These are phyloP conservation scores for Bungarus multicinctus DNA, from an alignment of 2,113 vertebrate species.

Conservation along the genomic window DNA sequence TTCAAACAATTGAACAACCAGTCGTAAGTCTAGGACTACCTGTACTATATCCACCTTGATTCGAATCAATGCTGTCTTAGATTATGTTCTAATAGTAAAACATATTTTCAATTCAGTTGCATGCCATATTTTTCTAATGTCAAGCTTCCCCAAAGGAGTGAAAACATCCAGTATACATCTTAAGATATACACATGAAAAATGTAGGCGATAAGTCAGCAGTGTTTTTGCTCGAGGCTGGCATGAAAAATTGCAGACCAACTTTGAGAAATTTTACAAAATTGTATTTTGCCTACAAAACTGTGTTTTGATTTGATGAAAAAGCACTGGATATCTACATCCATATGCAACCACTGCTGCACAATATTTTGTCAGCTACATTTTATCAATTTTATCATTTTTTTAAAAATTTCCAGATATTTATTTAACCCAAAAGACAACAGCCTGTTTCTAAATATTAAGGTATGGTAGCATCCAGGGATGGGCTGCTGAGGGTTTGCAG, in stretches of 20 bases:
- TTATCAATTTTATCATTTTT: neutral
- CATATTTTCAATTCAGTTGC: accelerated
- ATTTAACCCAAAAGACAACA: neutral
- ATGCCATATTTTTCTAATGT: neutral
- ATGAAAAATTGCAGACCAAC: conserved; percentile 10
- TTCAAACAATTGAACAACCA: neutral
- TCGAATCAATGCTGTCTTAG: neutral
- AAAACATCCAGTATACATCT: neutral
- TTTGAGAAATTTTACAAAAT: neutral
- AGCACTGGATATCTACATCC: conserved; percentile 8
- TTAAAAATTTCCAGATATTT: neutral
- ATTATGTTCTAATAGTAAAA: neutral
- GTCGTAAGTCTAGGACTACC: neutral
- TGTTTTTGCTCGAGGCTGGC: neutral
- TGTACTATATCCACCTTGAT: neutral
- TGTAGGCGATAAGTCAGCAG: neutral
- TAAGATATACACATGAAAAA: neutral
- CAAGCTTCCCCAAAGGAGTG: neutral
- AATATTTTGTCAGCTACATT: neutral
- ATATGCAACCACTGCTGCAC: neutral
- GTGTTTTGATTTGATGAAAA: conserved; percentile 19
- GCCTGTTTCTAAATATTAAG: neutral
- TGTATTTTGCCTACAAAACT: conserved; percentile 15
- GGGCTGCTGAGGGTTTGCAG: too few relatives aligned
- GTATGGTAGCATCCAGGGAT: neutral